Evolutionary conservation across 2,888 invertebrate genomes (phyloP).

Genomic region (Tetrapedia diversipes): DNA sequence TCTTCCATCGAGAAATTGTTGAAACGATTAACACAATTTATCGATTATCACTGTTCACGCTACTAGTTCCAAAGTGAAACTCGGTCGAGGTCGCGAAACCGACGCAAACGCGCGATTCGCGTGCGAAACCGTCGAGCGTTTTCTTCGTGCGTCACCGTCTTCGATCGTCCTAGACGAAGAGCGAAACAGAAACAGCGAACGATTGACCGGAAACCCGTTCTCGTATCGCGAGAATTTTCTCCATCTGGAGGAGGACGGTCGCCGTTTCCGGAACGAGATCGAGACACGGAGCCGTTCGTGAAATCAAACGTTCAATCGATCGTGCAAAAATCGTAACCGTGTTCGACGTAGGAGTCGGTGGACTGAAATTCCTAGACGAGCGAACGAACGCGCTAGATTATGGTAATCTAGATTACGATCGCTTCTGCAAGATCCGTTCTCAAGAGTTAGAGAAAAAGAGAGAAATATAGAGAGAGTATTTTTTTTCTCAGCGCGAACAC

Average conservation of each 20-base stretch:
- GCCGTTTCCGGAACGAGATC: background rate
- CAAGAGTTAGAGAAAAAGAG: background rate
- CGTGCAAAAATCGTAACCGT: background rate
- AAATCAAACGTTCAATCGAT: slow-evolving; percentile 4
- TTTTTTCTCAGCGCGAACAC: background rate
- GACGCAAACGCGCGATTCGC: background rate
- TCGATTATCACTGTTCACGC: background rate
- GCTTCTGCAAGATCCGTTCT: slow-evolving; percentile 6
- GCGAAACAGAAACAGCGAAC: no score
- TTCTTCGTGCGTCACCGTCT: slow-evolving; percentile 43
- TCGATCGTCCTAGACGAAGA: slow-evolving; percentile 14
- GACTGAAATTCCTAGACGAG: background rate
- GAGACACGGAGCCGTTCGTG: background rate
- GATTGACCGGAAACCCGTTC: background rate
- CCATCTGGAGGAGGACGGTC: no score
- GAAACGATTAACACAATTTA: slow-evolving; percentile 8
- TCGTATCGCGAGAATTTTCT: no score
- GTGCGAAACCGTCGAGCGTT: slow-evolving; percentile 28
- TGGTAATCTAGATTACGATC: background rate
- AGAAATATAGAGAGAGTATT: background rate
- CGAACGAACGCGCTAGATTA: background rate
- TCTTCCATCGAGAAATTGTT: slow-evolving; percentile 8
- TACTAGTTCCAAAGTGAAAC: slow-evolving; percentile 18
- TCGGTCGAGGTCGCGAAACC: background rate
- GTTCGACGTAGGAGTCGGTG: background rate